These are phyloP conservation scores for Lepidurus packardi DNA, from an alignment of 1,140 invertebrate genomes.

Conservation along the genomic window DNA sequence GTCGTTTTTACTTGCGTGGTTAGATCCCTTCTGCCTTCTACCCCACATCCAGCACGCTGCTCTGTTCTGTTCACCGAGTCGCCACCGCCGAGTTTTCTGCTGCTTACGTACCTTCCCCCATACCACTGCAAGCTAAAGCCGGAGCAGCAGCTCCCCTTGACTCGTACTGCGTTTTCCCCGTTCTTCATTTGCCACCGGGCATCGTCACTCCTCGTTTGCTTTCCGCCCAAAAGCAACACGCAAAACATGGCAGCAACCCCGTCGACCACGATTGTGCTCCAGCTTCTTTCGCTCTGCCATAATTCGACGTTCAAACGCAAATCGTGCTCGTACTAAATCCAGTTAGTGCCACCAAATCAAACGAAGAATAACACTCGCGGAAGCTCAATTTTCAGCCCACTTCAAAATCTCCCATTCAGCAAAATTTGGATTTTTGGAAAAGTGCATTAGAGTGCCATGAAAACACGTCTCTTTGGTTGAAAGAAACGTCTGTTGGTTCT, in stretches of 20 bases:
- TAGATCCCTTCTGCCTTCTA: not conserved
- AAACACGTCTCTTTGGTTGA: not conserved
- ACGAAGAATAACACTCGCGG: too few relatives aligned
- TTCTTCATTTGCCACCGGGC: not conserved
- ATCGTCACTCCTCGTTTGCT: constrained; percentile 1
- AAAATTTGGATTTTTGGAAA: not conserved
- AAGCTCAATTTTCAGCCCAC: too few relatives aligned
- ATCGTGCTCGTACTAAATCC: too few relatives aligned
- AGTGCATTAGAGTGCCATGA: not conserved
- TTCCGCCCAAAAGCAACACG: not conserved
- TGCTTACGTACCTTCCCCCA: too few relatives aligned
- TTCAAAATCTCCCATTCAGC: too few relatives aligned
- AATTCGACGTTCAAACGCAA: too few relatives aligned
- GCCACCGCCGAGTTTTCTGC: too few relatives aligned
- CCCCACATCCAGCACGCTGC: not conserved
- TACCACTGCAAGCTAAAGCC: too few relatives aligned
- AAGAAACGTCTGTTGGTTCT: not conserved
- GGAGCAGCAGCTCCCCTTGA: not conserved
- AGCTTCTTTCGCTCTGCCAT: too few relatives aligned
- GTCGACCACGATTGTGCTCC: not conserved
- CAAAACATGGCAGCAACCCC: not conserved
- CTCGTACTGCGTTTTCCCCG: not conserved
- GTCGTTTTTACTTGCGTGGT: constrained; percentile 10
- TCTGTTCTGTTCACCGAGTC: not conserved
- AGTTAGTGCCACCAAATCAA: too few relatives aligned